These are phyloP conservation scores for Tetragonula carbonaria DNA, from an alignment of 2,888 invertebrate species.

Conservation along the genomic window DNA sequence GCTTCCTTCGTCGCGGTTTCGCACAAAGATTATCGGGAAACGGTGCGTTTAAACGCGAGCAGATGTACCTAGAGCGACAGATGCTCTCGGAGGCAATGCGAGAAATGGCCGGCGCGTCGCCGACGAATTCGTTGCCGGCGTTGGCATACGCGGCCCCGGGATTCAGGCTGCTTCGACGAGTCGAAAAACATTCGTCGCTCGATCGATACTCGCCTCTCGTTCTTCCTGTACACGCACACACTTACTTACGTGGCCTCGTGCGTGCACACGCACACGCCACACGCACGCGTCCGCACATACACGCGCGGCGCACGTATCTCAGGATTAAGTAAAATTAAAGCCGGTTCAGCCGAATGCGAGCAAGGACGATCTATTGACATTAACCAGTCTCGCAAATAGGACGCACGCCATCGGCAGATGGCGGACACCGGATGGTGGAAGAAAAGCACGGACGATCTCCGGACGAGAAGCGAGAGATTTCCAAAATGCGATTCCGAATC, in stretches of 20 bases:
- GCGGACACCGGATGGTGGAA: conserved; percentile 9
- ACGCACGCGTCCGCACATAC: not conserved
- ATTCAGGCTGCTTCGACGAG: conserved; percentile 35
- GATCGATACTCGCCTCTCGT: conserved; percentile 46
- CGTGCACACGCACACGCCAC: not conserved
- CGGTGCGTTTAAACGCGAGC: conserved; percentile 58
- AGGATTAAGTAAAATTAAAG: conserved; percentile 57
- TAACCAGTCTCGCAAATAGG: conserved; percentile 62
- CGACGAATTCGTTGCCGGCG: conserved; percentile 52
- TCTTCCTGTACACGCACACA: conserved; percentile 1
- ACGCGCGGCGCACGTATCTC: conserved; percentile 35
- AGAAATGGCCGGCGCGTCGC: conserved; percentile 51
- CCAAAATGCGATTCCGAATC: conserved; percentile 30
- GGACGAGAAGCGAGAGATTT: conserved; percentile 41
- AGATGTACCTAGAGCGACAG: conserved; percentile 61
- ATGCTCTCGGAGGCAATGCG: conserved; percentile 52
- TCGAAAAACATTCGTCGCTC: conserved; percentile 37
- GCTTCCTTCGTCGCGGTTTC: conserved; percentile 12
- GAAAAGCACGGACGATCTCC: conserved; percentile 25
- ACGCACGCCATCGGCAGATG: conserved; percentile 44
- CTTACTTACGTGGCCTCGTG: not conserved
- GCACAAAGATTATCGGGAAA: conserved; percentile 58
- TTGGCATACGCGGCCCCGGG: conserved; percentile 41
- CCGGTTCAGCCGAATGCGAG: conserved; percentile 15
- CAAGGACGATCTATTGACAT: conserved; percentile 56